phyloP scores from a whole-genome alignment of 1,140 invertebrate species.

The Drosophila kepulauana region DNA sequence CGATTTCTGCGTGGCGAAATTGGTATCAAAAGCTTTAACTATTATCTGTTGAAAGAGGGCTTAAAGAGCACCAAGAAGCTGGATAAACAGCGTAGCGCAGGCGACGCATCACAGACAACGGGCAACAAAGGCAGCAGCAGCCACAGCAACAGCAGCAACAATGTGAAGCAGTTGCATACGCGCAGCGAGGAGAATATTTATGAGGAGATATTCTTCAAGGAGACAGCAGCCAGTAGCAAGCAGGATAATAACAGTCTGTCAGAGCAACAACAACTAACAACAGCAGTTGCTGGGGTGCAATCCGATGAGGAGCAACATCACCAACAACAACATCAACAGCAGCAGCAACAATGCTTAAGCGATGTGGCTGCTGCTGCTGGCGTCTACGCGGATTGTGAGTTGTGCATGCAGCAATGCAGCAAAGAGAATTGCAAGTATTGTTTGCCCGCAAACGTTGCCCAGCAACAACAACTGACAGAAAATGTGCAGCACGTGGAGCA shows the following conservation, averaged over 20 bases:
- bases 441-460: constrained; percentile 28
- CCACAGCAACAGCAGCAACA: neutral
- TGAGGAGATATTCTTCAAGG: constrained; percentile 83
- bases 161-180: constrained; percentile 54
- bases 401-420: constrained; percentile 81
- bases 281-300: constrained; percentile 6
- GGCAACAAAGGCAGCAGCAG: neutral
- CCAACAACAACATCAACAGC: constrained; percentile 14
- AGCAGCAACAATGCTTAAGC: constrained; percentile 6
- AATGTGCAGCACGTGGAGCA: constrained; percentile 3
- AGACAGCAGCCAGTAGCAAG: constrained; percentile 39
- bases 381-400: constrained; percentile 72
- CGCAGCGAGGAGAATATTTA: constrained; percentile 85
- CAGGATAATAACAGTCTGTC: neutral
- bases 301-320: constrained; percentile 50
- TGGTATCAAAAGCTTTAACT: constrained; percentile 85
- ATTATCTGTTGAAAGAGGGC: constrained; percentile 83
- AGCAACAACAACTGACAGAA: neutral
- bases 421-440: constrained; percentile 82
- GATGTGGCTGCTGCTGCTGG: neutral
- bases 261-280: neutral
- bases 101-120: constrained; percentile 1
- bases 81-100: constrained; percentile 61
- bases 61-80: constrained; percentile 78
- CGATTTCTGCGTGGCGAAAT: constrained; percentile 82